A percentile compares a stretch with the other conserved stretches of the same genome.
These are phyloP conservation scores for Thamnaconus septentrionalis DNA, from an alignment of 2,113 vertebrate species.

Conservation along the genomic window DNA sequence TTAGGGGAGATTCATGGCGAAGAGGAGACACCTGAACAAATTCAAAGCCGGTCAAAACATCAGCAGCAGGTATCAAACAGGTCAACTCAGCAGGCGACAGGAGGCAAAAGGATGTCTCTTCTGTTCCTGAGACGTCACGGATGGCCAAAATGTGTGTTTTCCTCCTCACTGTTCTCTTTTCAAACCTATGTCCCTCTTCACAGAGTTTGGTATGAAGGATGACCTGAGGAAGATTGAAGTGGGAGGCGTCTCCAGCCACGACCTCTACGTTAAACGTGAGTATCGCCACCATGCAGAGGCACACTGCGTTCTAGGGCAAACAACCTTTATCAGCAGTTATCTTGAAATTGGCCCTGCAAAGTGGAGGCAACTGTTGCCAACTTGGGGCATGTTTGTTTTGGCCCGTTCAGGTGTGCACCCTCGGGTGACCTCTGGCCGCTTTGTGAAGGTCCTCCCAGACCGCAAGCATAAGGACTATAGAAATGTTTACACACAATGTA, in stretches of 20 bases:
- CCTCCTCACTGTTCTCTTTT: conserved; percentile 5
- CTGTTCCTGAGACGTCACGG: too few relatives aligned
- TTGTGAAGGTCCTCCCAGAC: conserved; percentile 93
- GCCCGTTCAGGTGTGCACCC: conserved; percentile 86
- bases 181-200: conserved; percentile 23
- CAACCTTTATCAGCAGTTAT: background rate
- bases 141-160: conserved; percentile 7
- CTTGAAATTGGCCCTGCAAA: conserved; percentile 1
- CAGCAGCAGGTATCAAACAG: too few relatives aligned
- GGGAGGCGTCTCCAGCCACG: conserved; percentile 85
- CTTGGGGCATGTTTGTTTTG: conserved; percentile 14
- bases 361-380: background rate
- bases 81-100: too few relatives aligned
- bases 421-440: conserved; percentile 90
- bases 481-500: conserved; percentile 92
- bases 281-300: background rate
- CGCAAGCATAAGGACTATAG: conserved; percentile 92
- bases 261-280: conserved; percentile 97
- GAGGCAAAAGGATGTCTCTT: too few relatives aligned
- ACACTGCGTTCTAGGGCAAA: too few relatives aligned
- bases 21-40: too few relatives aligned
- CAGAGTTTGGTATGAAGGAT: conserved; percentile 93
- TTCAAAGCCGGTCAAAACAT: too few relatives aligned
- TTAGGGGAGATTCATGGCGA: too few relatives aligned
- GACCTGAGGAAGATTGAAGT: conserved; percentile 90